Conservation (phyloP, 2,113 vertebrate species). For the Seriola rivoliana region DNA sequence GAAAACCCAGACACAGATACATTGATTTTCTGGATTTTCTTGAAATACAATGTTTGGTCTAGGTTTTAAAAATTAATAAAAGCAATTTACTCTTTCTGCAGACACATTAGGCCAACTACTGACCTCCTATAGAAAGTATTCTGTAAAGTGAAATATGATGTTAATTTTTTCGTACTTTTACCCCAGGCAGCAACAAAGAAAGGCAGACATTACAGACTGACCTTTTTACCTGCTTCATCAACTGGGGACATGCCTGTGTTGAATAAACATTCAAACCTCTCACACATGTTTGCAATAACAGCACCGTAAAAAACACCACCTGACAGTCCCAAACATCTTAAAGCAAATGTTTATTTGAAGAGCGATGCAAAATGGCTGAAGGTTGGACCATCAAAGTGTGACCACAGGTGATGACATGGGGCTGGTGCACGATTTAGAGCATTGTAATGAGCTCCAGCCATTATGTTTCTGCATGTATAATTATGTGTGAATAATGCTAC, state of each 20-base stretch:
- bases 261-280: not conserved
- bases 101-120: not conserved
- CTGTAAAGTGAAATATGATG: too few relatives aligned
- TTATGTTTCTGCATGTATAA: constrained; percentile 66
- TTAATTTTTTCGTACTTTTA: not conserved
- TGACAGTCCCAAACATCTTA: not conserved
- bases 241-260: not conserved
- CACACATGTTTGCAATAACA: not conserved
- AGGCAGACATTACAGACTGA: not conserved
- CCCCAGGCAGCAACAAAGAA: not conserved
- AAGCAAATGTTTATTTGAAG: constrained; percentile 18
- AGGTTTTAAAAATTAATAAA: not conserved
- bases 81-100: not conserved
- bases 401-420: constrained; percentile 35
- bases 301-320: not conserved
- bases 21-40: not conserved
- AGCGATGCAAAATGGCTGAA: not conserved
- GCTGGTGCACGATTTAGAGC: constrained; percentile 26
- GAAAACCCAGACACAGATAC: not conserved
- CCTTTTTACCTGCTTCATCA: not conserved
- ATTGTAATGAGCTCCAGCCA: constrained; percentile 44
- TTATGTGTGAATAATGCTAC: constrained; percentile 62
- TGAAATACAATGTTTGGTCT: not conserved
- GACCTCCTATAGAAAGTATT: not conserved
- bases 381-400: constrained; percentile 41